Base-by-base conservation (phyloP, 35 echinoderm and acorn worm genomes). In the Nesometra sesokonis region DNA sequence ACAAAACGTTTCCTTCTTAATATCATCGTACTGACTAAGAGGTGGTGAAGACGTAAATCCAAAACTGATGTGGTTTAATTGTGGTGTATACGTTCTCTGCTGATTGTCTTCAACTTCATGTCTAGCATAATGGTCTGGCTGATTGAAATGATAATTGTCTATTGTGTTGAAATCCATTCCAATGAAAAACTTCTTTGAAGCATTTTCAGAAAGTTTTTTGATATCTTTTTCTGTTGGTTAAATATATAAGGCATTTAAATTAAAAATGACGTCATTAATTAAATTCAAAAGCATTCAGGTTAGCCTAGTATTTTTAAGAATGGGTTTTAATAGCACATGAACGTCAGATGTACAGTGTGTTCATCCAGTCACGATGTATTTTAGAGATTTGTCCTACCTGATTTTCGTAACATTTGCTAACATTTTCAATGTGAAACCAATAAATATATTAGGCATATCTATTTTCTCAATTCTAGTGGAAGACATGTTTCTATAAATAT, bases 61-160 rank as follows among this genome's bases (percentile, higher is more conserved):
- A 86, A 97, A 97, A 15, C 88, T 88, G 11, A 97, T 76, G 47
- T 93, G 87, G 43, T 97, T 90, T 17, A 97, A 19, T 34, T 97
- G 94, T 8, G 94, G 90, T 29, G 91, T 90, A 46, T 97, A 97
- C 1, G 82, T 77, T 23, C 35, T 35, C 17, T 17, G 27, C 4
- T 90, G 76, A 5, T 89, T 85, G 37, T 88, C 82, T 30, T 93
- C 90, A n/a, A n/a, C n/a, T n/a, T n/a, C n/a, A n/a, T n/a, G n/a
- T n/a, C n/a, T n/a, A 3, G 94, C 90, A 39, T 97, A 97, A 32
- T 85, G 37, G 21, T 88, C 83, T 0, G 91, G 91, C 29, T 91
- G 35, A 78, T 97, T 88, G 47, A 93, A 97, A 34, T 91, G 76
- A 29, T 91, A 82, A 80, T 91, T 97, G 47, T 93, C 90, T 30